Conservation (phyloP, 1,140 invertebrate genomes). For the Neelides sp. region DNA sequence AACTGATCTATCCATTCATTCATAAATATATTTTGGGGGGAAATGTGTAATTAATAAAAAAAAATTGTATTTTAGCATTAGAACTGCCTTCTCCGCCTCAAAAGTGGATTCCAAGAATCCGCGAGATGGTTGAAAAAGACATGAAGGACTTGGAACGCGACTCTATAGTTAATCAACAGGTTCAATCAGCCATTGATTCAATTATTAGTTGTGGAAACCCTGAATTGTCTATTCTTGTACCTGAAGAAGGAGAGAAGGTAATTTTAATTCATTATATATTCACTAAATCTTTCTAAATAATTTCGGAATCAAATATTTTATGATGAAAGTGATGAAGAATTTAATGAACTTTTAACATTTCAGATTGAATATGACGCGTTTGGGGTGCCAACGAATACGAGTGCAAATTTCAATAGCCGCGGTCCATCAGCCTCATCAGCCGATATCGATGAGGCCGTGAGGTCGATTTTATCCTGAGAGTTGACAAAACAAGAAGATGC, state of each 20-base stretch:
- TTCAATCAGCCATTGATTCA: constrained; percentile 30
- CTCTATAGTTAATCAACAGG: constrained; percentile 27
- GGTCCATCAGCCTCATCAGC: constrained; percentile 25
- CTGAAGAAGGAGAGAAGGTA: constrained; percentile 26
- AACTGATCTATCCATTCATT: neutral
- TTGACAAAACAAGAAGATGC: constrained; percentile 3
- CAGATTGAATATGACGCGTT: constrained; percentile 30
- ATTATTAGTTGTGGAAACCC: constrained; percentile 21
- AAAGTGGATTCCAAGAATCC: constrained; percentile 27
- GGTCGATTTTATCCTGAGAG: constrained; percentile 23
- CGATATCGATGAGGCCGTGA: constrained; percentile 30
- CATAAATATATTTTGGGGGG: neutral
- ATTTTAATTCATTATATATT: neutral
- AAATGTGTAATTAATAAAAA: neutral
- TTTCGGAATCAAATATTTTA: neutral
- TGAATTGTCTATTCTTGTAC: constrained; percentile 8
- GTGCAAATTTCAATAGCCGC: constrained; percentile 9
- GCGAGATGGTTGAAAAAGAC: constrained; percentile 27
- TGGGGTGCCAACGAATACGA: constrained; percentile 27
- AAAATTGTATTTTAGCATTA: constrained; percentile 17
- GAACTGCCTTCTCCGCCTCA: constrained; percentile 22
- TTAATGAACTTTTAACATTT: constrained; percentile 1
- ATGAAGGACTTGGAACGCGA: constrained; percentile 27
- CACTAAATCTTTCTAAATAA: neutral
- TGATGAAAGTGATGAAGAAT: neutral